These are phyloP conservation scores for Dendrolimus punctatus DNA, from an alignment of 1,140 invertebrate species.

Conservation along the genomic window DNA sequence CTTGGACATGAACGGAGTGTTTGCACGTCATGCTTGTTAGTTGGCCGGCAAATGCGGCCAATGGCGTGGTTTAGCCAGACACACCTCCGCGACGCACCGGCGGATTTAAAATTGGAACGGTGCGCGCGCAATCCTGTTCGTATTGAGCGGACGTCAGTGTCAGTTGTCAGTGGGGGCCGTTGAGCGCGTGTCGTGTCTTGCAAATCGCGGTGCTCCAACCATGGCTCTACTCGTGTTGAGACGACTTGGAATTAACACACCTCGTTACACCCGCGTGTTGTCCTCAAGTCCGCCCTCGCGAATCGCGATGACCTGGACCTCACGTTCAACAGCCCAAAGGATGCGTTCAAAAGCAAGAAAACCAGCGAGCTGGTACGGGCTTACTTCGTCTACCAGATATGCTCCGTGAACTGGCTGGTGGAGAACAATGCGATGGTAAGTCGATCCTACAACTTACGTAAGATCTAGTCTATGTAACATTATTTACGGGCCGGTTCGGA, in stretches of 20 bases:
- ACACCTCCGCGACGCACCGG: conserved; percentile 45
- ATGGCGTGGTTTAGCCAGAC: conserved; percentile 36
- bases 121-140: conserved; percentile 50
- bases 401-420: conserved; percentile 91
- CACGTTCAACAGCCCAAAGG: conserved; percentile 85
- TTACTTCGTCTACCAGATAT: conserved; percentile 94
- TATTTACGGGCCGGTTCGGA: conserved; percentile 27
- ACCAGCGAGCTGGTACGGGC: conserved; percentile 94
- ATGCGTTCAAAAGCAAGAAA: conserved; percentile 95
- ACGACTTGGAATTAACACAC: conserved; percentile 48
- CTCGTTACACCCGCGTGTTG: conserved; percentile 41
- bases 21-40: conserved; percentile 13
- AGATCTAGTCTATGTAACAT: conserved; percentile 19
- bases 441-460: conserved; percentile 36
- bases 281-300: conserved; percentile 32
- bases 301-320: conserved; percentile 87
- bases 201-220: conserved; percentile 38
- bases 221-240: conserved; percentile 53
- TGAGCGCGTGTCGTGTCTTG: conserved; percentile 41
- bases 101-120: conserved; percentile 58
- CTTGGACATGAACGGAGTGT: too few species aligned
- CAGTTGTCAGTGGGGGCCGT: conserved; percentile 44
- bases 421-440: conserved; percentile 96
- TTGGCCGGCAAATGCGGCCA: conserved; percentile 30
- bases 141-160: conserved; percentile 58